Conservation (phyloP, 2,113 vertebrate species). For the Urocynchramus pylzowi region DNA sequence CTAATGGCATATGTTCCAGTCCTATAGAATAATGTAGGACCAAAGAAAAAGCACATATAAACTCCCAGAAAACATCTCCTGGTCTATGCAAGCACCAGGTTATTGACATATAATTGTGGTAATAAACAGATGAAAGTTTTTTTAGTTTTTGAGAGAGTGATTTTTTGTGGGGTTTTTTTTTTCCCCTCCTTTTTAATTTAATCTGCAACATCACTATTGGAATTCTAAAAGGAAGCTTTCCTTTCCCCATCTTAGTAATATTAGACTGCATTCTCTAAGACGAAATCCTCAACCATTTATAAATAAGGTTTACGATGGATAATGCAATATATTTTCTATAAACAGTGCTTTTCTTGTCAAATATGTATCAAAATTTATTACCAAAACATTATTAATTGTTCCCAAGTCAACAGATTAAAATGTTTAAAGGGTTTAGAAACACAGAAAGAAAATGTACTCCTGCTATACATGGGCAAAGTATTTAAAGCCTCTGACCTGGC, state of each 20-base stretch:
- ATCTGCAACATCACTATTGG: neutral
- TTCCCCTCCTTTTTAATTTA: fast-evolving
- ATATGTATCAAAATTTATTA: neutral
- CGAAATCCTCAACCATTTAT: neutral
- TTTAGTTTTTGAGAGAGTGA: neutral
- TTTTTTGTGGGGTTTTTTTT: neutral
- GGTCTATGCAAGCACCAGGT: neutral
- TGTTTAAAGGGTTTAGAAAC: neutral
- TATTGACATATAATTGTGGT: neutral
- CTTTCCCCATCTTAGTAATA: neutral
- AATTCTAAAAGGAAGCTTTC: neutral
- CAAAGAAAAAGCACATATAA: neutral
- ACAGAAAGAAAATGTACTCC: neutral
- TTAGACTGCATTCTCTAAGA: neutral
- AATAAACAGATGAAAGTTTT: neutral
- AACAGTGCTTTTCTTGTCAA: neutral
- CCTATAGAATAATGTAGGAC: neutral
- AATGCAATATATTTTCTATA: neutral
- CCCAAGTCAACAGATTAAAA: neutral
- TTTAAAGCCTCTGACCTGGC: neutral
- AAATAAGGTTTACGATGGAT: neutral
- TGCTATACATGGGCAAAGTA: slow-evolving; percentile 3
- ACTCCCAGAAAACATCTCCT: neutral
- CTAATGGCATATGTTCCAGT: neutral
- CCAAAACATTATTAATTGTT: neutral